Conservation (phyloP, 2,113 vertebrate species). For the Corynorhinus townsendii region DNA sequence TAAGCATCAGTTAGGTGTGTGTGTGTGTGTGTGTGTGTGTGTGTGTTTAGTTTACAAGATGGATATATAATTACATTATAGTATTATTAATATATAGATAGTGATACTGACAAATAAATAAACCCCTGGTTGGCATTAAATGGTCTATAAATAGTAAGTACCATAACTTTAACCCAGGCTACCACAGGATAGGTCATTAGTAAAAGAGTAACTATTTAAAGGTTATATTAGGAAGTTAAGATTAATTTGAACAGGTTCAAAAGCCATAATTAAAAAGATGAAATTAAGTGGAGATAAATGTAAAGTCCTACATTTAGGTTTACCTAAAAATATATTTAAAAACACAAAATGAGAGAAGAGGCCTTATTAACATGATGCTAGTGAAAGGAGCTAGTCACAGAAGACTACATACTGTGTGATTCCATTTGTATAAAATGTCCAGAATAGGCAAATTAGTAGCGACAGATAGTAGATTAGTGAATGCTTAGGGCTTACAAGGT, state of each 20-base stretch:
- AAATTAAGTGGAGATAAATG: neutral
- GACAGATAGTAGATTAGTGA: neutral
- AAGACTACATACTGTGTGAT: neutral
- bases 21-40: neutral
- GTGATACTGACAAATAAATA: neutral
- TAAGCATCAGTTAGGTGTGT: neutral
- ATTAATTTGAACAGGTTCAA: neutral
- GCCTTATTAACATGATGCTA: neutral
- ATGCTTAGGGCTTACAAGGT: neutral
- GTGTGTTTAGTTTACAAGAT: neutral
- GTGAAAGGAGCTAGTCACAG: neutral
- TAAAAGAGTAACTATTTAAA: neutral
- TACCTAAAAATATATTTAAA: neutral
- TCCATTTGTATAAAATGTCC: neutral
- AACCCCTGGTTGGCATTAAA: neutral
- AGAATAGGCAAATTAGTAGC: neutral
- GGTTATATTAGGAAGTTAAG: neutral
- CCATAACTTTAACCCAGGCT: neutral
- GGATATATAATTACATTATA: neutral
- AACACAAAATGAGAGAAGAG: neutral
- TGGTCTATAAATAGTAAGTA: neutral
- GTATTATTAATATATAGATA: neutral
- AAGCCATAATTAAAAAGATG: neutral
- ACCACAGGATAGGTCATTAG: neutral
- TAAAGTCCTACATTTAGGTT: neutral